Base-by-base conservation (phyloP, 53 echinoderm and acorn worm species). In the Mesocentrotus franciscanus region DNA sequence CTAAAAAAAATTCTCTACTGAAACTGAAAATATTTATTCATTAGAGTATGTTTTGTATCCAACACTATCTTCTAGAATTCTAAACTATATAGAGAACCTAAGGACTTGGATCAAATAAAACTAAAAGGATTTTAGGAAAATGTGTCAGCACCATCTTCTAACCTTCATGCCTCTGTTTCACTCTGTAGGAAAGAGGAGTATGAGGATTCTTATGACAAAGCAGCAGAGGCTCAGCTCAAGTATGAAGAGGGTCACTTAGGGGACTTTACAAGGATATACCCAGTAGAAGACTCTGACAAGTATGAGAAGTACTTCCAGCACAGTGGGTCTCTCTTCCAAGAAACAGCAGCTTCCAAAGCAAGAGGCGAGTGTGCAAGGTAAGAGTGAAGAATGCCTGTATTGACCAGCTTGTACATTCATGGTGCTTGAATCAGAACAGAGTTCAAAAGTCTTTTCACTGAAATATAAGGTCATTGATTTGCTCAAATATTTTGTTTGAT, bases 321-420 rank as follows among this genome's bases (percentile, higher is more conserved):
- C 94, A 99, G 99, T 84, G 99, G 99, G 20, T 99, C 99, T 0
- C 95, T 99, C 71, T 99, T 99, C 90, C 99, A 99, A 74, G 97
- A 99, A 95, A 99, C 99, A 7, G 99, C 99, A 71, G 99, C 99
- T 16, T 99, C 99, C 61, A 99, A 99, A 89, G 99, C 99, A 26
- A 96, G 99, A 89, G 99, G 99, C 56, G 97, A 99, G 94, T 99
- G 98, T 95, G 99, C 99, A 79, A 98, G 97, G 99, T 99, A 95
- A 92, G 90, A 62, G 30, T 1, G 0, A 56, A 39, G 13, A 55
- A 49, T 42, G 10, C 90, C 30, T 32, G 30, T n/a, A 79, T 12
- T 79, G 2, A 79, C 13, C 30, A 79, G 9, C 18, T 26, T 68
- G 61, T 29, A 13, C 24, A 78, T 71, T 9, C 4, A 20, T 78